phyloP scores from a whole-genome alignment of 2,113 vertebrate species.

The Hydropotes inermis region DNA sequence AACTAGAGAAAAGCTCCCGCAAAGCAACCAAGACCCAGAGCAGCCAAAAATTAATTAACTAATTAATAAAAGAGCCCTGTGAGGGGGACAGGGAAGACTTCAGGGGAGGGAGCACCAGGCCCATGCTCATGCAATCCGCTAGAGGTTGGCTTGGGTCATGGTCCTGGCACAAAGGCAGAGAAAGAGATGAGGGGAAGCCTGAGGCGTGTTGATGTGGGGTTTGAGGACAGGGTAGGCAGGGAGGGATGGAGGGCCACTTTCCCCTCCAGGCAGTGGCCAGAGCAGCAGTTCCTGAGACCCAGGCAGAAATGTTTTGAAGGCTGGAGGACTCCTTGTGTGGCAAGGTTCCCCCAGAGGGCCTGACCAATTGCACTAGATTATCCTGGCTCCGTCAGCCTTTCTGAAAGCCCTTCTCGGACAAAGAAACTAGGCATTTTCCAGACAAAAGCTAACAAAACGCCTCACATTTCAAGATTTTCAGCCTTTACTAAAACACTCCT shows the following conservation, averaged over 20 bases:
- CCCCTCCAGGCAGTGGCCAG: not conserved
- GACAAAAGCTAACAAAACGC: not conserved
- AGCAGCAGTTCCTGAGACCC: not conserved
- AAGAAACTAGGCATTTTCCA: not conserved
- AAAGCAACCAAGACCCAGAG: not conserved
- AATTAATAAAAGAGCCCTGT: not conserved
- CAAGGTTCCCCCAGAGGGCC: not conserved
- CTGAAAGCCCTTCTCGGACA: not conserved
- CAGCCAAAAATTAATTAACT: not conserved
- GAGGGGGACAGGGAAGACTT: not conserved
- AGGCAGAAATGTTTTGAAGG: not conserved
- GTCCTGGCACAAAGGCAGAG: not conserved
- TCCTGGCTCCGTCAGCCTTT: not conserved
- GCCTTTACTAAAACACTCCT: not conserved
- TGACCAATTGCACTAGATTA: not conserved
- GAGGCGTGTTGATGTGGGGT: not conserved
- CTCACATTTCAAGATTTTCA: not conserved
- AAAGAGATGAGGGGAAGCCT: not conserved
- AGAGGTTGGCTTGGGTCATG: not conserved
- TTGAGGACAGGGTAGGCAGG: not conserved
- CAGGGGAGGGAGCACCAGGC: not conserved
- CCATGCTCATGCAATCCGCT: rapidly evolving
- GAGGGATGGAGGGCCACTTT: not conserved
- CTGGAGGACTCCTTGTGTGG: not conserved
- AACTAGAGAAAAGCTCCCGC: no score